Conservation (phyloP, 1,140 invertebrate genomes). For the Zaprionus inermis region DNA sequence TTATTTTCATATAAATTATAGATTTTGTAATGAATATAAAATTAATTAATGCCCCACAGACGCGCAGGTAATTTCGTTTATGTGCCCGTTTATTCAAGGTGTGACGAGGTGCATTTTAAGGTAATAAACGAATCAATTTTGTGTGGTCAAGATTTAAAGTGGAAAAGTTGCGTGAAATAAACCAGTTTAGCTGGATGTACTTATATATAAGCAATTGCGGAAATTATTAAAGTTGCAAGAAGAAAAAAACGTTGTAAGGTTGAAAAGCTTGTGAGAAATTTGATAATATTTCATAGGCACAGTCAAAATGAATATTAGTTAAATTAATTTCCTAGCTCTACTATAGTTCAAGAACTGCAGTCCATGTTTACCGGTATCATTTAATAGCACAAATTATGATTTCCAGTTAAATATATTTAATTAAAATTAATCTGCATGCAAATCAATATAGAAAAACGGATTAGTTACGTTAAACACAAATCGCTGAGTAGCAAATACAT, state of each 20-base stretch:
- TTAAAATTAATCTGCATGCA: constrained; percentile 16
- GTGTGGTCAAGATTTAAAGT: background rate
- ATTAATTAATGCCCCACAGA: constrained; percentile 62
- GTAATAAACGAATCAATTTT: constrained; percentile 5
- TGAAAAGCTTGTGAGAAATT: too few species aligned
- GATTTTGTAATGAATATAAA: constrained; percentile 75
- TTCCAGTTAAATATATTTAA: background rate
- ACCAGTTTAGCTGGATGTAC: background rate
- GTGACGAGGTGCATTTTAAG: constrained; percentile 11
- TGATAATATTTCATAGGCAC: too few species aligned
- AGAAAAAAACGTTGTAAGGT: too few species aligned
- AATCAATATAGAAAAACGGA: background rate
- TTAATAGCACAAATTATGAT: constrained; percentile 1
- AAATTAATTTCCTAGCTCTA: background rate
- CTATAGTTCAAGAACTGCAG: background rate
- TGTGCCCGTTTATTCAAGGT: background rate
- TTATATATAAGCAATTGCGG: background rate
- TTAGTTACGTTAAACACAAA: background rate
- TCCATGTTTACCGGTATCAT: background rate
- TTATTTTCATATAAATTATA: constrained; percentile 77
- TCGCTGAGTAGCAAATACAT: background rate
- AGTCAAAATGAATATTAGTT: too few species aligned
- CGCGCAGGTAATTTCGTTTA: constrained; percentile 25
- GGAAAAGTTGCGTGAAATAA: background rate
- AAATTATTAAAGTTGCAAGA: background rate